These are phyloP conservation scores for Phyllostomus discolor DNA, from an alignment of 2,113 vertebrate species.

Conservation along the genomic window DNA sequence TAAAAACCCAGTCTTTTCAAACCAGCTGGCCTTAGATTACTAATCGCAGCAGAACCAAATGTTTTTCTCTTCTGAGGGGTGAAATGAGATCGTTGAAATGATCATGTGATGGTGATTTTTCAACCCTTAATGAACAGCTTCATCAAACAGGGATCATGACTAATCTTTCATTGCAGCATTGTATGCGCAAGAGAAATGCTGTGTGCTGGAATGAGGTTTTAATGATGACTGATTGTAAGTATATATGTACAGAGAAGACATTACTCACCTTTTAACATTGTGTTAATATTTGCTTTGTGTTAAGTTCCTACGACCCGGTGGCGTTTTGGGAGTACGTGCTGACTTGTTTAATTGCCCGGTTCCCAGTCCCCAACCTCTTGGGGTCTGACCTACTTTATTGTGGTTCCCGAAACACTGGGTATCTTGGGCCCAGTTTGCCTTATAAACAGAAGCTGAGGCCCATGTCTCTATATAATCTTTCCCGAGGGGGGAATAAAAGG, in stretches of 20 bases:
- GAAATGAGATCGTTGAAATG: background rate
- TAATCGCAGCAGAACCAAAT: background rate
- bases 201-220: background rate
- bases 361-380: background rate
- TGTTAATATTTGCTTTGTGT: background rate
- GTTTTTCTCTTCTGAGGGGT: accelerated
- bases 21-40: background rate
- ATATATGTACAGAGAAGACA: background rate
- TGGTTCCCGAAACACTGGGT: background rate
- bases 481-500: background rate
- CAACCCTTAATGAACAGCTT: background rate
- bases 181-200: background rate
- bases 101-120: background rate
- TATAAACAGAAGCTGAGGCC: background rate
- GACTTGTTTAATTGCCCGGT: background rate
- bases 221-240: background rate
- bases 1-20: background rate
- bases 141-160: accelerated
- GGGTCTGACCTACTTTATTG: background rate
- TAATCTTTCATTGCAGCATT: background rate
- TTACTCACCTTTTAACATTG: background rate
- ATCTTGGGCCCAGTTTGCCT: background rate
- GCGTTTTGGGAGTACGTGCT: background rate
- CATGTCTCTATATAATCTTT: background rate
- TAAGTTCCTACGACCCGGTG: background rate